Base-by-base conservation (phyloP, 1,140 invertebrate species). In the Penaeus chinensis region DNA sequence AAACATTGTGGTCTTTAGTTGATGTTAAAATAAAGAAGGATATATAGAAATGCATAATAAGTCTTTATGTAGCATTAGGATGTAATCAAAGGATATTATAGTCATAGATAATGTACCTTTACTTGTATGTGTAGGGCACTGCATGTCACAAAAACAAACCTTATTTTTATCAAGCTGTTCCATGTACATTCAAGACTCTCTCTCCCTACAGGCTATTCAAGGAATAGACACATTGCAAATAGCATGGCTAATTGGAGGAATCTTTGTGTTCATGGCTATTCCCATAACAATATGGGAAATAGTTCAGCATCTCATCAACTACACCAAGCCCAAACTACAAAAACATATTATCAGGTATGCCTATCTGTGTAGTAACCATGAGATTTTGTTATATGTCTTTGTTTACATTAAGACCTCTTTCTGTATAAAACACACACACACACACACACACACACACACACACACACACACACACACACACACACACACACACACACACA, bases 221-320 rank as follows among this genome's bases (percentile, higher is more conserved):
- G 87, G 61, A 18, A 85, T 89, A 16, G 47, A 90, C n/a, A 81
- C 66, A 22, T 90, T 87, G 79, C 82, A 47, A 54, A 88, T 90
- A 74, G 95, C 95, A 69, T 95, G 95, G 86, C 93, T 98, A 74
- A 95, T 98, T 89, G 97, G 96, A 4, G 97, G 97, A 13, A 94
- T 97, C 22, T 99, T 99, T 93, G 97, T 97, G 24, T 94, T 98
- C 84, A 93, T 98, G 82, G 96, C 97, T 2, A 93, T 99, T 37
- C 98, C 98, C 5, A 96, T 99, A 66, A 97, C 97, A 63, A 94
- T 99, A 90, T 98, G 97, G 95, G 96, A 98, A 92, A 98, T 99
- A 90, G 95, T 96, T 60, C 96, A 98, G 92, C 98, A 99, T 93
- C 94, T 98, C 91, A 95, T 98, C 84, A 95, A 99, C 92, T 99